phyloP scores from a whole-genome alignment of 2,113 vertebrate genomes.

The Progne subis region DNA sequence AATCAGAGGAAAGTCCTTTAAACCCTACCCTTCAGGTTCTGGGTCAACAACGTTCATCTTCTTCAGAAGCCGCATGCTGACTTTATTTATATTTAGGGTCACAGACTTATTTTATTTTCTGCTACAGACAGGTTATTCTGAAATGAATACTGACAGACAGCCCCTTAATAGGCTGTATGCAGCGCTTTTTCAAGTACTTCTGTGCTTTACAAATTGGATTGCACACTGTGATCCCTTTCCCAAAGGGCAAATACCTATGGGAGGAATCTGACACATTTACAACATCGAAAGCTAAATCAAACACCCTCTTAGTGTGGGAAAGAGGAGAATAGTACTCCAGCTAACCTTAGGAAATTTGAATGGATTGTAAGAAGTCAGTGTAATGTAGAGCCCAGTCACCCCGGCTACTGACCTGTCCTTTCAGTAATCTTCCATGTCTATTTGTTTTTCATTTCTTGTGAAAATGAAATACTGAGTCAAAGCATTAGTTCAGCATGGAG shows the following conservation, averaged over 20 bases:
- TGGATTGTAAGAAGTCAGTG: neutral
- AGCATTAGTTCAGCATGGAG: slow-evolving; percentile 7
- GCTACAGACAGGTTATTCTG: neutral
- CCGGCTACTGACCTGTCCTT: neutral
- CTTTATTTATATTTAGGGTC: neutral
- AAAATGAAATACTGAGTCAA: slow-evolving; percentile 2
- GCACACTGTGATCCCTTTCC: neutral
- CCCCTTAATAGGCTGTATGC: neutral
- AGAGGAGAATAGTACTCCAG: neutral
- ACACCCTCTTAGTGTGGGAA: neutral
- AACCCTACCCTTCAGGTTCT: neutral
- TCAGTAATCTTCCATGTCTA: neutral
- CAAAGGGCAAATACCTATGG: neutral
- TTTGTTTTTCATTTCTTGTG: slow-evolving; percentile 24
- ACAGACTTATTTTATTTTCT: neutral
- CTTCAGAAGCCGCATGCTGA: neutral
- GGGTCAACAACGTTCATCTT: neutral
- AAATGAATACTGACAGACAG: neutral
- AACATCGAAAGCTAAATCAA: neutral
- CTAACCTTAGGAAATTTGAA: neutral
- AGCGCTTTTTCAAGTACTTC: neutral
- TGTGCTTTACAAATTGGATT: neutral
- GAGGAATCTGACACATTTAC: neutral
- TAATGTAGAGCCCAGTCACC: neutral
- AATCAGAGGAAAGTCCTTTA: neutral